phyloP scores from a whole-genome alignment of 1,140 invertebrate genomes.

The Phortica variegata region DNA sequence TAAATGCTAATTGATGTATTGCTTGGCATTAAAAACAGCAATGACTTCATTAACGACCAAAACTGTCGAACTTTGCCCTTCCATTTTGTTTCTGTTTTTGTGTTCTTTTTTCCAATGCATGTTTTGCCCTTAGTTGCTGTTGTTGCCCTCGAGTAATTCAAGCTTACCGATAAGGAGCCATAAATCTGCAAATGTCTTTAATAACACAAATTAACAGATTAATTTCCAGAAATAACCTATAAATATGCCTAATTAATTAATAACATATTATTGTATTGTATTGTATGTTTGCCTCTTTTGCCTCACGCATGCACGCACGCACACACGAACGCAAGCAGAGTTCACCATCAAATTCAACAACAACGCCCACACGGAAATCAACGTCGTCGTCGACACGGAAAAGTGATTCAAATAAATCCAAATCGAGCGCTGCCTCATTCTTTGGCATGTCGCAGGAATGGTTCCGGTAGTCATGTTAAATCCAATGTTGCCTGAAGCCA shows the following conservation, averaged over 20 bases:
- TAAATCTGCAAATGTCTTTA: slow-evolving; percentile 25
- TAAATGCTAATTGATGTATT: slow-evolving; percentile 50
- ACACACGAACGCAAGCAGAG: slow-evolving; percentile 5
- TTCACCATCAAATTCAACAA: not conserved
- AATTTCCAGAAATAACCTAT: slow-evolving; percentile 44
- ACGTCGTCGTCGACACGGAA: slow-evolving; percentile 28
- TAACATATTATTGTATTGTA: slow-evolving; percentile 30
- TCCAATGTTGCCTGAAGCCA: slow-evolving; percentile 1
- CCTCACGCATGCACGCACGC: slow-evolving; percentile 4
- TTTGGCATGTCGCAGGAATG: slow-evolving; percentile 79
- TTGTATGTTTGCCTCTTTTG: slow-evolving; percentile 1
- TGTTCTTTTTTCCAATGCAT: too few relatives aligned
- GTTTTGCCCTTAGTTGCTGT: slow-evolving; percentile 33
- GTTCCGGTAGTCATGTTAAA: slow-evolving; percentile 61
- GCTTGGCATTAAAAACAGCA: slow-evolving; percentile 45
- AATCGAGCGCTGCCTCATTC: slow-evolving; percentile 68
- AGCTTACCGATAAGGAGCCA: slow-evolving; percentile 11
- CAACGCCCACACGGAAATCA: slow-evolving; percentile 35
- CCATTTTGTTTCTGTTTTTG: too few relatives aligned
- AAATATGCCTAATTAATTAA: slow-evolving; percentile 42
- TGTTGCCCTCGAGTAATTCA: slow-evolving; percentile 1
- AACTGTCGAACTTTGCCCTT: too few relatives aligned
- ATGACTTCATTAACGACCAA: too few relatives aligned
- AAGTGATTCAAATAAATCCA: slow-evolving; percentile 35
- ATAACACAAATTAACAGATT: slow-evolving; percentile 45